Evolutionary conservation across 2,113 vertebrate genomes (phyloP).

Genomic region (Microtus montanus): DNA sequence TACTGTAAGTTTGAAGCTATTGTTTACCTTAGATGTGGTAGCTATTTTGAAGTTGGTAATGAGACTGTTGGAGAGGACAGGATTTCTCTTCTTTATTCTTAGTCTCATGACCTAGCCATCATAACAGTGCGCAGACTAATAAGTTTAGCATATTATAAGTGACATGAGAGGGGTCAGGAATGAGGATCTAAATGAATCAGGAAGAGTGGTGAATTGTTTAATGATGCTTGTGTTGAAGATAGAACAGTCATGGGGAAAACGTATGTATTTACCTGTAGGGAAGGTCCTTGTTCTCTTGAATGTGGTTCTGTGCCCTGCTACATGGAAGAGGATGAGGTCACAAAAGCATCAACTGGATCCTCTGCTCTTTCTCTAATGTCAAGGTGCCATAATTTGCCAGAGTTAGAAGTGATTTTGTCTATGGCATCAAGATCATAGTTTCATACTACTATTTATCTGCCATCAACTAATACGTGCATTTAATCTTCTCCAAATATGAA

Average conservation of each 20-base stretch:
- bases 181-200: background rate
- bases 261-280: background rate
- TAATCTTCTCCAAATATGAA: background rate
- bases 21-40: background rate
- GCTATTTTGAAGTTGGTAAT: background rate
- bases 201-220: background rate
- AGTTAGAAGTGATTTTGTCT: slow-evolving; percentile 1
- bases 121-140: background rate
- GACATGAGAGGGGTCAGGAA: background rate
- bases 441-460: background rate
- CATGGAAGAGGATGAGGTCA: background rate
- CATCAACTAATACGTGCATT: background rate
- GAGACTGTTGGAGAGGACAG: background rate
- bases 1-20: background rate
- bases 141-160: background rate
- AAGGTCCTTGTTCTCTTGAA: background rate
- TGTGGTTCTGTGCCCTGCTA: background rate
- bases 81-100: background rate
- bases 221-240: background rate
- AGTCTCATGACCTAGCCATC: background rate
- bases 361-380: background rate
- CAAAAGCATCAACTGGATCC: background rate
- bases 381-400: background rate
- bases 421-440: background rate
- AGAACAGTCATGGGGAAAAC: background rate